Base-by-base conservation (phyloP, 2,888 invertebrate genomes). In the Idaea biselata region DNA sequence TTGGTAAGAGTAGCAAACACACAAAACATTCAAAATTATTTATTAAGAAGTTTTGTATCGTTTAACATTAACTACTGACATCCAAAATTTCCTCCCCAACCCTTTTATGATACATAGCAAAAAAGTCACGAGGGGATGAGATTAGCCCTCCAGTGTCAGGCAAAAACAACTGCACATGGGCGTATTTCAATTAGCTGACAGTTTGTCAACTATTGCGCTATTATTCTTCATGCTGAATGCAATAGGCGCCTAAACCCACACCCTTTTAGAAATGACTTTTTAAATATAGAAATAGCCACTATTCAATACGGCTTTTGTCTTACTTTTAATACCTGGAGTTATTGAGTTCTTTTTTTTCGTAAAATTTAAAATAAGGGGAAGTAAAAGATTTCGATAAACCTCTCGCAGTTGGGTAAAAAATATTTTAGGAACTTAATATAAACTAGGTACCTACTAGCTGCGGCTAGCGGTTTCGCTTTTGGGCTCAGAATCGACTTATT, bases 171-270 rank as follows among this genome's bases (percentile, higher is more conserved):
- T 70, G 82, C 89, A 87, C 83, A 89, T 88, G 91, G 89, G 89
- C 88, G 91, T 89, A 81, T 85, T 86, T 89, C 91, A 91, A 92
- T 91, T 92, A 91, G 91, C 91, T 91, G 91, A 89, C 91, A 89
- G 82, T 87, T 87, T 87, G 88, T 89, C 89, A 89, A 89, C 89
- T 87, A 86, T 84, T 83, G 79, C 77, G 76, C 78, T 79, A 82
- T 82, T 81, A 75, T 77, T 83, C 80, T 77, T 73, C 70, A 73
- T 70, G 61, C 63, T 73, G 73, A 74, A 75, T 67, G 70, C 64
- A 73, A 44, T 67, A 68, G 73, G 71, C 72, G 71, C 71, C 67
- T 61, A 55, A 56, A 54, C 61, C 54, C 6, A 33, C 63, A 61
- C 65, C 61, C 61, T 55, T 59, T 62, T 60, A 59, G 54, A 62